phyloP scores from a whole-genome alignment of 2,888 invertebrate genomes.

The Monochamus alternatus region DNA sequence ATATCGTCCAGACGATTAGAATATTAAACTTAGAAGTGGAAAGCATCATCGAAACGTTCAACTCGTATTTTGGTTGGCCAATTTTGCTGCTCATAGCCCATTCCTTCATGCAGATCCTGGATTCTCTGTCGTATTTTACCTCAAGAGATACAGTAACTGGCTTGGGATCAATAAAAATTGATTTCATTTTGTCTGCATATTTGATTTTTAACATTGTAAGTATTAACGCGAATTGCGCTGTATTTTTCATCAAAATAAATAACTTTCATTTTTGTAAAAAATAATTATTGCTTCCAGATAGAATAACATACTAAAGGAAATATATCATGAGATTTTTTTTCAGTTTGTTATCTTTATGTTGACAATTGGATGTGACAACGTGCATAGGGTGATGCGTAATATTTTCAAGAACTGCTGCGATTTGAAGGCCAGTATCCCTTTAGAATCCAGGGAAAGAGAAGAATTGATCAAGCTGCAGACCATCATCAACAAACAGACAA shows the following conservation, averaged over 20 bases:
- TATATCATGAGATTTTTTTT: background rate
- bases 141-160: background rate
- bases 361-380: background rate
- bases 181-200: background rate
- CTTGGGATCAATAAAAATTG: background rate
- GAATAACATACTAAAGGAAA: no score
- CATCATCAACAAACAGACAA: no score
- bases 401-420: no score
- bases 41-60: conserved; percentile 13
- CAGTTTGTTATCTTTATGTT: background rate
- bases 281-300: no score
- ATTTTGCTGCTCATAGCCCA: conserved; percentile 8
- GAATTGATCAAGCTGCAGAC: no score
- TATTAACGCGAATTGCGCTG: background rate
- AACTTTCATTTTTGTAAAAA: no score
- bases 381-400: no score
- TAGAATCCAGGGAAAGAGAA: no score
- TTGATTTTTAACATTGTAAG: background rate
- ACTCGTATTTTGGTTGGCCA: conserved; percentile 19
- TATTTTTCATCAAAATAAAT: no score
- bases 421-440: no score
- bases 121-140: background rate
- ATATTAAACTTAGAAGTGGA: background rate
- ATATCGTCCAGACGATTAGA: background rate
- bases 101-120: background rate